Base-by-base conservation (phyloP, 2,888 invertebrate species). In the Ecdyonurus torrentis region DNA sequence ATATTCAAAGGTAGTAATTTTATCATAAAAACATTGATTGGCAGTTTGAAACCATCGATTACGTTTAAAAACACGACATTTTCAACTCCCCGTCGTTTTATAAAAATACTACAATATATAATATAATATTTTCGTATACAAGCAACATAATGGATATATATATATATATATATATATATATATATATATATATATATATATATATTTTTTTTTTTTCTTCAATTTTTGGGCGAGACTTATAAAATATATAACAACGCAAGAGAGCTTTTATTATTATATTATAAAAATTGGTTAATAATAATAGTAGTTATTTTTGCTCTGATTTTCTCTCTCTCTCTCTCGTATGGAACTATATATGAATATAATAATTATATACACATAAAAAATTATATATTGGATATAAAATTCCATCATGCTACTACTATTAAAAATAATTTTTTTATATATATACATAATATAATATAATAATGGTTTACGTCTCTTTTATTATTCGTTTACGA, bases 1-100 rank as follows among this genome's bases (percentile, higher is more conserved):
- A 37, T 37, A 37, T 37, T 37, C 37, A 37, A n/a, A 55, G 55
- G 55, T 55, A 55, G 55, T 55, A 55, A 55, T 55, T 55, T 55
- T n/a, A 22, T 55, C 55, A n/a, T 55, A 55, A 55, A 55, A 55
- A 7, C 18, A 7, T 22, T 55, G 55, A 55, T 55, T 55, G 55
- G 55, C 55, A 55, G 19, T 55, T 55, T 55, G 7, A n/a, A 37
- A 15, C 37, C 37, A 37, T 15, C 37, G 37, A 37, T 37, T 37
- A 37, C 37, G 37, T 37, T 55, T 22, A 55, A 20, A 18, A 55
- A 22, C 55, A 55, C 55, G 55, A 55, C 55, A 55, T 55, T 37
- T 37, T 15, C 5, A 15, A 5, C 37, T 37, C 37, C 37, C 37
- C 37, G 7, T 37, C 37, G n/a, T n/a, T n/a, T n/a, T n/a, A n/a